Conservation (phyloP, 2,113 vertebrate species). For the Pelusios castaneus region DNA sequence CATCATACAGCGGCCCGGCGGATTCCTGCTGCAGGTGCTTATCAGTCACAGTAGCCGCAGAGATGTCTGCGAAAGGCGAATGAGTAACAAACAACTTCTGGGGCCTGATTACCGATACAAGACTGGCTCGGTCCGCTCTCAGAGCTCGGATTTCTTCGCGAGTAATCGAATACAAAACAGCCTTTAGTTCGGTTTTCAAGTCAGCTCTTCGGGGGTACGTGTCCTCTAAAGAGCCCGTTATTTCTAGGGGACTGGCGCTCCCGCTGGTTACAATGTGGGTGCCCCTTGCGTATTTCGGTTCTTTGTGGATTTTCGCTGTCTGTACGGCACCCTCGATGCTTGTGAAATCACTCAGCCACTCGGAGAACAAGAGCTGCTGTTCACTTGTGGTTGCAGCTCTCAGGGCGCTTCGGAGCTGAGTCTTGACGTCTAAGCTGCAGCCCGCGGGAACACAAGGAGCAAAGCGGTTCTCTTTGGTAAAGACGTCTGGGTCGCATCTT, state of each 20-base stretch:
- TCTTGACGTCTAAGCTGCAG: conserved; percentile 73
- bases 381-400: conserved; percentile 81
- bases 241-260: conserved; percentile 76
- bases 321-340: conserved; percentile 70
- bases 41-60: conserved; percentile 60
- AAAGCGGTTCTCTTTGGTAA: conserved; percentile 81
- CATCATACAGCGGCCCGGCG: conserved; percentile 5
- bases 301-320: conserved; percentile 75
- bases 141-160: conserved; percentile 81
- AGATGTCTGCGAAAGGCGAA: conserved; percentile 45
- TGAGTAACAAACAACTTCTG: conserved; percentile 53
- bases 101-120: conserved; percentile 27
- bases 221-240: conserved; percentile 81
- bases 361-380: conserved; percentile 79
- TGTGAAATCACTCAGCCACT: conserved; percentile 78
- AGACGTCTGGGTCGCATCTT: conserved; percentile 61
- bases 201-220: conserved; percentile 81
- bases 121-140: conserved; percentile 73
- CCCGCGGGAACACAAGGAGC: conserved; percentile 70
- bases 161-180: conserved; percentile 83
- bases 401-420: conserved; percentile 81
- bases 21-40: conserved; percentile 67
- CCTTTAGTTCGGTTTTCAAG: conserved; percentile 81
- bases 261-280: conserved; percentile 83
- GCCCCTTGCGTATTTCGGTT: conserved; percentile 72